Base-by-base conservation (phyloP, 2,113 vertebrate genomes). In the Hiodon alosoides region DNA sequence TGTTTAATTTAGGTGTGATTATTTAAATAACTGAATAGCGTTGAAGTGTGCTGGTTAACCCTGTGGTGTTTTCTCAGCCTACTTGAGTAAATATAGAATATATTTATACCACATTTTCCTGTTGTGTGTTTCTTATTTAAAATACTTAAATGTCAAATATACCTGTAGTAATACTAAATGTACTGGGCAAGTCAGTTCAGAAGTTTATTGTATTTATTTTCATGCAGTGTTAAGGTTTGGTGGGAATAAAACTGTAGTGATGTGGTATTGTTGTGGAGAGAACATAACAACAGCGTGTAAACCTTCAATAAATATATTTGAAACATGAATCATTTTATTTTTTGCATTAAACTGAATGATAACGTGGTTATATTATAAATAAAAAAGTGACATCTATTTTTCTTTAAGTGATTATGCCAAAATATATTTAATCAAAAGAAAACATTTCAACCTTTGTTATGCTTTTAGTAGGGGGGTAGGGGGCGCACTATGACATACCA, bases 201-300 rank as follows among this genome's bases (percentile, higher is more conserved):
- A 17, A 8, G 47, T 66, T 9, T 10, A 48, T 66, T 61, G 58
- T 17, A 53, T 68, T 14, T 62, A 62, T 62, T 60, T 72, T 59
- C 58, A 52, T 61, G 59, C 59, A 48, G 47, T 72, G 46, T 61
- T 17, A 58, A 13, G 9, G 8, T 46, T 61, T 60, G 48, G 9
- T 17, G 17, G 17, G 14, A 16, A 69, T 16, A 72, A 60, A 76
- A 73, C 85, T 86, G 83, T 76, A 81, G 81, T 87, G 84, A 74
- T 77, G 86, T 83, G 83, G 76, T 85, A 79, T 77, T 85, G 82
- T 85, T 83, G 84, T 86, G 83, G 58, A 78, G 53, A 79, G 64
- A 75, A 50, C 48, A 62, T 50, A 53, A 17, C 10, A 53, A 17
- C 10, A 51, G 67, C 67, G 51, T 69, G 68, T 72, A 50, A 31